phyloP scores from a whole-genome alignment of 2,113 vertebrate genomes.

The Cephalophus harveyi region DNA sequence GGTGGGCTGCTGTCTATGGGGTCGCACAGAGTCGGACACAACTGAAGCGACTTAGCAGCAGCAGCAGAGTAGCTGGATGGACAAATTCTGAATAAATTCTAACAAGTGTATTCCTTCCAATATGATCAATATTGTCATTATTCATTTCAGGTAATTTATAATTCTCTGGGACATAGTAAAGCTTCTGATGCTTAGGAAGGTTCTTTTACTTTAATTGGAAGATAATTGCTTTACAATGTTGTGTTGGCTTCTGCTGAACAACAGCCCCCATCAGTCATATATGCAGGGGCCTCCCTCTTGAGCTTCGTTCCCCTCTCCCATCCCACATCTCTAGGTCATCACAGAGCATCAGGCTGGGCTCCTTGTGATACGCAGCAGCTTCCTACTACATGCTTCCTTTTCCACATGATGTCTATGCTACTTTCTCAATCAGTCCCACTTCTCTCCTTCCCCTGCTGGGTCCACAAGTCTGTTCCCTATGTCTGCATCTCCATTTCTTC shows the following conservation, averaged over 20 bases:
- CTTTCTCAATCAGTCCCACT: neutral
- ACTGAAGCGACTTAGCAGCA: no score
- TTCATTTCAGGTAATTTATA: neutral
- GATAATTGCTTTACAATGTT: neutral
- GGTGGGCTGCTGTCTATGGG: no score
- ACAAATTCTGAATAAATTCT: neutral
- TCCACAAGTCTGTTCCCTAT: neutral
- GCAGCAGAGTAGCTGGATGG: neutral
- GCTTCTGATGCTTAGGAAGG: neutral
- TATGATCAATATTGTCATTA: neutral
- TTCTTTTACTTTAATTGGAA: neutral
- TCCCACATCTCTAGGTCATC: neutral
- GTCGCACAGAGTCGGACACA: accelerated
- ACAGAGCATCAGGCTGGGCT: neutral
- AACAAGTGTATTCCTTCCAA: neutral
- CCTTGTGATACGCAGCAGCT: neutral
- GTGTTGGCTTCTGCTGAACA: neutral
- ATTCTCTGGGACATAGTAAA: neutral
- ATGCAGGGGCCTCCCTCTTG: neutral
- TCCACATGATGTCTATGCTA: neutral
- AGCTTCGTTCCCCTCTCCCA: neutral
- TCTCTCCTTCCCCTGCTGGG: neutral
- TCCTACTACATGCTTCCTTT: neutral
- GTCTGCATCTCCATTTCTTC: neutral
- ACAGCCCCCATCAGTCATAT: neutral